These are phyloP conservation scores for Ploceus nigricollis DNA, from an alignment of 2,113 vertebrate genomes.

Conservation along the genomic window DNA sequence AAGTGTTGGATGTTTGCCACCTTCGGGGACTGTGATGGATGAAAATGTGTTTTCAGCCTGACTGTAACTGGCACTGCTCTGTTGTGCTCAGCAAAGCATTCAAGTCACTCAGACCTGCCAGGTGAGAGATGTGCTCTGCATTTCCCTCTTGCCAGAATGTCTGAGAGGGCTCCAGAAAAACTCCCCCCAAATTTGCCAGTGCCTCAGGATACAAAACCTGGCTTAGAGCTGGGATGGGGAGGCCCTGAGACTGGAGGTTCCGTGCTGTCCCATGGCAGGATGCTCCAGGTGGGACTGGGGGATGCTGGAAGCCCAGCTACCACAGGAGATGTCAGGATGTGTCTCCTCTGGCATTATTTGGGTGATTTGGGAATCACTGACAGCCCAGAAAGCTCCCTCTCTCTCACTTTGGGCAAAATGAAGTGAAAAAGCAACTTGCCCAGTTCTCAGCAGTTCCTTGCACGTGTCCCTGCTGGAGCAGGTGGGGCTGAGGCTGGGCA, in stretches of 20 bases:
- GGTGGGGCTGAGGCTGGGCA: background rate
- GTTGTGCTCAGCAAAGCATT: background rate
- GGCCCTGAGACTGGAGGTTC: background rate
- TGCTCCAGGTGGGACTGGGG: background rate
- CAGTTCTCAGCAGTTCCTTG: background rate
- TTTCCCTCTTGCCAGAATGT: background rate
- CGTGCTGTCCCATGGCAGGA: background rate
- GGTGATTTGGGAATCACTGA: background rate
- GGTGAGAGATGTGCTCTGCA: background rate
- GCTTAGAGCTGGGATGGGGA: background rate
- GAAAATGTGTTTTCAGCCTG: background rate
- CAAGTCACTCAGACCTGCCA: background rate
- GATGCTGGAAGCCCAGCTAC: background rate
- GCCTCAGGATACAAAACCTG: accelerated
- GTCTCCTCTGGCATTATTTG: background rate
- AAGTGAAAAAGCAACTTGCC: background rate
- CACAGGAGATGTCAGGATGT: background rate
- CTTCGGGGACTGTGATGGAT: background rate
- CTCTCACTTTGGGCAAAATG: background rate
- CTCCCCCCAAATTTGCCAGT: background rate
- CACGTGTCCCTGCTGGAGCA: background rate
- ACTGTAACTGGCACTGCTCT: background rate
- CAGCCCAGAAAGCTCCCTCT: background rate
- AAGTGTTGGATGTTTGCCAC: background rate
- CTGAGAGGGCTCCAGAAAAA: background rate